These are phyloP conservation scores for Xenopus laevis DNA, from an alignment of 2,113 vertebrate species.

Conservation along the genomic window DNA sequence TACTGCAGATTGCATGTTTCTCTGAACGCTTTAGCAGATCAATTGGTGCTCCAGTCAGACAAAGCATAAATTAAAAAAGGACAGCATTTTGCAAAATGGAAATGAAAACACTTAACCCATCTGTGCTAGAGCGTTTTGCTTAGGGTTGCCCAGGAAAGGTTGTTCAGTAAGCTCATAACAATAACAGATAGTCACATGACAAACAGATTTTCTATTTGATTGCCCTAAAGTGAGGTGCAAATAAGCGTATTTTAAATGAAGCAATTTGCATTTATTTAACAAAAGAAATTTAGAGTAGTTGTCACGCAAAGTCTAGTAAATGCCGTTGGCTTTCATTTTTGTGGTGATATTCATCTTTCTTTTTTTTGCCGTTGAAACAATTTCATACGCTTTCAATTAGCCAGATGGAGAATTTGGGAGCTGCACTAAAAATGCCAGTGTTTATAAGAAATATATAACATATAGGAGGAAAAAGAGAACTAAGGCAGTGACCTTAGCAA, in stretches of 20 bases:
- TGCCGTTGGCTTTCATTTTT: conserved; percentile 34
- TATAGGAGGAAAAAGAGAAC: conserved; percentile 17
- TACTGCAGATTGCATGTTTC: conserved; percentile 45
- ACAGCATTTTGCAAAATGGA: conserved; percentile 27
- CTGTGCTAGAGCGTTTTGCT: conserved; percentile 1
- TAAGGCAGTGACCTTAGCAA: conserved; percentile 25
- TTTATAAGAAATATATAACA: conserved; percentile 35
- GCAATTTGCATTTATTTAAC: conserved; percentile 45
- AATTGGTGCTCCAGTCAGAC: conserved; percentile 39
- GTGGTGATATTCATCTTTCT: conserved; percentile 41
- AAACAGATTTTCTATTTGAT: conserved; percentile 45
- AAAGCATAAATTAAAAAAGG: conserved; percentile 39
- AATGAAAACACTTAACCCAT: conserved; percentile 38
- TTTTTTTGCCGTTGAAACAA: conserved; percentile 19
- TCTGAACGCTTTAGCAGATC: conserved; percentile 42
- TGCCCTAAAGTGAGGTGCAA: conserved; percentile 36
- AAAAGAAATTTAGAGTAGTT: conserved; percentile 23
- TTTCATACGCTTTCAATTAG: conserved; percentile 45
- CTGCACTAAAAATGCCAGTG: conserved; percentile 28
- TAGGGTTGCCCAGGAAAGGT: conserved; percentile 2
- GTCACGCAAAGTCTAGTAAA: conserved; percentile 28
- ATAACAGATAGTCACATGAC: conserved; percentile 38
- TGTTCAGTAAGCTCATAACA: conserved; percentile 24
- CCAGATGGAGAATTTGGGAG: conserved; percentile 44
- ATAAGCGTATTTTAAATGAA: conserved; percentile 40